phyloP scores from a whole-genome alignment of 2,113 vertebrate genomes.

The Macrotis lagotis region DNA sequence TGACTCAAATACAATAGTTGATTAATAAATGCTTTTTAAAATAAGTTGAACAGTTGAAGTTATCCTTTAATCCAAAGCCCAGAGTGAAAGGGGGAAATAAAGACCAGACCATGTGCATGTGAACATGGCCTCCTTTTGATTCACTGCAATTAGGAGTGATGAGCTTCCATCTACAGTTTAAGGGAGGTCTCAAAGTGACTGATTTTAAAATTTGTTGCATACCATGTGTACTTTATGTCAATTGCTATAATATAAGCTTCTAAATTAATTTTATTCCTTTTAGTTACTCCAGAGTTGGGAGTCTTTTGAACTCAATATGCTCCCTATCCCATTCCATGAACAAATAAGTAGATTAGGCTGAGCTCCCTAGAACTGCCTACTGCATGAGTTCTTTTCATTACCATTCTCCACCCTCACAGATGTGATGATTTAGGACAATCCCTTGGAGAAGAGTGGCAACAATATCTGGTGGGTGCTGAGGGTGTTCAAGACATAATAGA shows the following conservation, averaged over 20 bases:
- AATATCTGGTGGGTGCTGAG: constrained; percentile 24
- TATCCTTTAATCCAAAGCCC: not conserved
- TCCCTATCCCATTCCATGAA: constrained; percentile 38
- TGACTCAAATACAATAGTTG: not conserved
- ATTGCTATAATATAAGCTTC: constrained; percentile 25
- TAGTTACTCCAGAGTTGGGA: constrained; percentile 17
- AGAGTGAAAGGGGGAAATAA: not conserved
- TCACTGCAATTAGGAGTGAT: not conserved
- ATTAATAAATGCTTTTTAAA: not conserved
- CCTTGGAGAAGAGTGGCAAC: constrained; percentile 45
- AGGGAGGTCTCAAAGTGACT: not conserved
- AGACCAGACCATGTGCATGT: not conserved
- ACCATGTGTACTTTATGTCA: not conserved
- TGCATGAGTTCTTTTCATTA: not conserved
- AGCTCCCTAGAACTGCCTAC: not conserved
- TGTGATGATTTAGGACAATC: constrained; percentile 37
- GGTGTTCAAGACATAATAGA: not conserved
- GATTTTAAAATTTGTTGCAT: not conserved
- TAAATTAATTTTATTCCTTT: constrained; percentile 40
- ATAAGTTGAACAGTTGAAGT: not conserved
- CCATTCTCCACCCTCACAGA: constrained; percentile 41
- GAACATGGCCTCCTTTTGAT: not conserved
- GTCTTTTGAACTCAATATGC: constrained; percentile 13
- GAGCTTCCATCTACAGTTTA: not conserved
- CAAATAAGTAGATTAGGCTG: constrained; percentile 30